Evolutionary conservation across 30 jellyfish, hydroid and myxozoan species (phyloP), one percentile per base, ranked within the genome.

Genomic region (Phacellophora camtschatica): DNA sequence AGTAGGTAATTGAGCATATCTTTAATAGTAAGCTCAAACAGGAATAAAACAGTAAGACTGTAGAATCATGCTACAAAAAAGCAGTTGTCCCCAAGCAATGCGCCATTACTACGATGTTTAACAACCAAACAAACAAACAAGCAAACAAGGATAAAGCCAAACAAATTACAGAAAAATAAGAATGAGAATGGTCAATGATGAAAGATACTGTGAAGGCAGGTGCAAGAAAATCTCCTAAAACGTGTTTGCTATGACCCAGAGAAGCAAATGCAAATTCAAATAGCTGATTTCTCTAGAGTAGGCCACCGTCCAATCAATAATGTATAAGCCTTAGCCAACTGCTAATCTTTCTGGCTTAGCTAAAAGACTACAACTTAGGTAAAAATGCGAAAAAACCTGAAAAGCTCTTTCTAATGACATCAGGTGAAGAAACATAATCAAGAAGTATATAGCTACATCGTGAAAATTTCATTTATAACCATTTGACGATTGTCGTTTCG

Each of bases 191-290:
- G 64, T 73, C 86, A 54, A 25, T 74, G 13, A 5, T 8, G 49
- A 73, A 55, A 30, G 74, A 13, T 25, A 11, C 50, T 39, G 70
- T 10, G 82, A 63, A 30, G 9, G 78, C 90, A 78, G 90, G 90
- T 78, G 90, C 69, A 65, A 24, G 43, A 18, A 19, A 62, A 31
- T 33, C 70, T 22, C 49, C 74, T 50, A 63, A 61, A 78, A 78
- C 82, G 91, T 80, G 91, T 57, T 80, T 24, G 79, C 70, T 22
- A 76, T 80, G 91, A 80, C 91, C 91, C 35, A 66, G 91, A 24
- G 82, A 66, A 66, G 83, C 65, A 80, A 64, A 65, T 42, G 74
- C 90, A 56, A 61, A 63, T 48, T 74, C 63, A 61, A 37, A 61
- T 69, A 64, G 81, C 90, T 78, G 82, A 78, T 78, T 80, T 78